phyloP scores from a whole-genome alignment of 2,797 vertebrate species.

The Linurgus olivaceus region DNA sequence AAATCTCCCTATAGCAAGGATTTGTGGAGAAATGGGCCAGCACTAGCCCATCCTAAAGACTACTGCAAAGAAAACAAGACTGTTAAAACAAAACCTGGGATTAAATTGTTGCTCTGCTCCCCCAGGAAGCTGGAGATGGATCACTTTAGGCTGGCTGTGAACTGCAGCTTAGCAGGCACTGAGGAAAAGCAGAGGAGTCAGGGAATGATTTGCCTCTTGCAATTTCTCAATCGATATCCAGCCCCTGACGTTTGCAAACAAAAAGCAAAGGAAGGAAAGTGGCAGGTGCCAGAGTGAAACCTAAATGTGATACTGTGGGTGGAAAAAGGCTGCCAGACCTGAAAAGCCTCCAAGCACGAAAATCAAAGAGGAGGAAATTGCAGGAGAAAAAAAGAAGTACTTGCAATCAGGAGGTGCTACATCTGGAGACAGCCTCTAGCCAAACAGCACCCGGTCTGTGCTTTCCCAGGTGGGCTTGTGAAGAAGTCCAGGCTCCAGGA shows the following conservation, averaged over 20 bases:
- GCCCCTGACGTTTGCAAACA: slow-evolving; percentile 41
- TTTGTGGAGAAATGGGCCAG: background rate
- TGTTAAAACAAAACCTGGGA: background rate
- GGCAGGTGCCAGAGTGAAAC: slow-evolving; percentile 48
- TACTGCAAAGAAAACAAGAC: background rate
- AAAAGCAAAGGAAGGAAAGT: slow-evolving; percentile 24
- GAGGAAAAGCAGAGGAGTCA: background rate
- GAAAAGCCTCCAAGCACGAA: slow-evolving; percentile 45
- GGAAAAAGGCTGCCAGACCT: slow-evolving; percentile 50
- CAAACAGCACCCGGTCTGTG: background rate
- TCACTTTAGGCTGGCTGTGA: slow-evolving; percentile 4
- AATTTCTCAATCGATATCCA: slow-evolving; percentile 43
- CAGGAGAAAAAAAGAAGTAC: background rate
- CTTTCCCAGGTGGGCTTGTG: background rate
- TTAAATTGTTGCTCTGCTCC: background rate
- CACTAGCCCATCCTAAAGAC: background rate
- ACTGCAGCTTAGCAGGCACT: slow-evolving; percentile 11
- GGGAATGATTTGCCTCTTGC: slow-evolving; percentile 48
- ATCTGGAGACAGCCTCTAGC: slow-evolving; percentile 26
- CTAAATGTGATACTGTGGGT: slow-evolving; percentile 46
- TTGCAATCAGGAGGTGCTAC: slow-evolving; percentile 33
- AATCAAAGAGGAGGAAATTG: slow-evolving; percentile 44
- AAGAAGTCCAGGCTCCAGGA: background rate
- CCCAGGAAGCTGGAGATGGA: slow-evolving; percentile 8
- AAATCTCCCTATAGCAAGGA: background rate